Conservation (phyloP, 2,113 vertebrate species). For the Gobio gobio region DNA sequence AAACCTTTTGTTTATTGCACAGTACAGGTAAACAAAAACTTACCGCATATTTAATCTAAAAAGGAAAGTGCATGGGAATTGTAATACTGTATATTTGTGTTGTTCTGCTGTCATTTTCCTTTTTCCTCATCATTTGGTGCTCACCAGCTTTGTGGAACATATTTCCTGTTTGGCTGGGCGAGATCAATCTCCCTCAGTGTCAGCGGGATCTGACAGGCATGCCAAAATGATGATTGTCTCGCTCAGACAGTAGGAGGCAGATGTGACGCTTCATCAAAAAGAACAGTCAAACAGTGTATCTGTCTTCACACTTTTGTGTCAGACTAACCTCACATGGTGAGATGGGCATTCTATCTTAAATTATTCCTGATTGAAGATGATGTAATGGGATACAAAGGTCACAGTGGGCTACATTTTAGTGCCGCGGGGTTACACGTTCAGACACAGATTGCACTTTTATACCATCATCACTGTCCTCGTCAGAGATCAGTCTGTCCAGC, state of each 20-base stretch:
- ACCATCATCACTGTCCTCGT: no score
- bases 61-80: not conserved
- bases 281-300: constrained; percentile 86
- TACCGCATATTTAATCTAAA: not conserved
- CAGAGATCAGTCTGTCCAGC: constrained; percentile 27
- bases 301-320: constrained; percentile 85
- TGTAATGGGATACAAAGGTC: constrained; percentile 59
- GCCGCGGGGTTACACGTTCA: constrained; percentile 41
- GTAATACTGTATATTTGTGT: constrained; percentile 58
- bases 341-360: constrained; percentile 37
- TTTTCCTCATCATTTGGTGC: constrained; percentile 80
- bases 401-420: constrained; percentile 56
- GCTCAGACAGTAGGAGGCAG: constrained; percentile 86
- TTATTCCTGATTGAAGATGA: constrained; percentile 60
- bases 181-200: constrained; percentile 78
- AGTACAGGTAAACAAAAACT: not conserved
- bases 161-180: constrained; percentile 86
- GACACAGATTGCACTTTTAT: constrained; percentile 29
- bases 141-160: constrained; percentile 91
- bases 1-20: not conserved
- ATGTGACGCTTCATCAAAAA: constrained; percentile 84
- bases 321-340: constrained; percentile 46
- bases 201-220: constrained; percentile 90
- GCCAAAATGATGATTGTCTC: constrained; percentile 90
- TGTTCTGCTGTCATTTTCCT: constrained; percentile 69